Percentiles rank a stretch among this genome's conserved stretches.
Evolutionary conservation across 2,888 invertebrate genomes (phyloP).

Genomic region (Pelosia muscerda): DNA sequence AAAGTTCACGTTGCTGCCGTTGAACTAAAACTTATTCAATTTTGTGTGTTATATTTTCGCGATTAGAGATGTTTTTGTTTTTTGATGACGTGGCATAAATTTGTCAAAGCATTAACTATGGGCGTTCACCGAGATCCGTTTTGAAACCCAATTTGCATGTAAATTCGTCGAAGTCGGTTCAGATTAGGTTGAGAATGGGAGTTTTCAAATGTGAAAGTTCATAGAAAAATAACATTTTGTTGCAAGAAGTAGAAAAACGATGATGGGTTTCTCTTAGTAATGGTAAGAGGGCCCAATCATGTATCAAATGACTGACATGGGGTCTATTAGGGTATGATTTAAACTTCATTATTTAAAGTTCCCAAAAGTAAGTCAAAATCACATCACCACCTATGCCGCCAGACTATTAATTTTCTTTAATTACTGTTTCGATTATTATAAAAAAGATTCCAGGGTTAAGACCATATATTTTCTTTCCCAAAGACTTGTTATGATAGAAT

Average conservation of each 20-base stretch:
- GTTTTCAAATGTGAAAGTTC: constrained; percentile 58
- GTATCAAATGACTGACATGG: no score
- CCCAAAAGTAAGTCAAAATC: no score
- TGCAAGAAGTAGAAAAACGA: background rate
- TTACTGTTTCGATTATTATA: no score
- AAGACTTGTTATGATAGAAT: no score
- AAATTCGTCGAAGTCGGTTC: constrained; percentile 79
- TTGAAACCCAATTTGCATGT: constrained; percentile 82
- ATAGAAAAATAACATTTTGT: constrained; percentile 15
- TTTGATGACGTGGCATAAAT: constrained; percentile 26
- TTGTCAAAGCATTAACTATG: constrained; percentile 70
- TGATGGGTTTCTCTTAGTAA: background rate
- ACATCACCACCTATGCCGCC: no score
- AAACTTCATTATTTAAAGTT: no score
- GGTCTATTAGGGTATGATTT: no score
- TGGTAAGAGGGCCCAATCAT: no score
- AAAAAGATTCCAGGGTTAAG: no score
- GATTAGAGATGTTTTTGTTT: constrained; percentile 20
- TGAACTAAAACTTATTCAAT: constrained; percentile 15
- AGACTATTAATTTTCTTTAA: no score
- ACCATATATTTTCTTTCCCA: no score
- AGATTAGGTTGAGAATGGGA: constrained; percentile 74
- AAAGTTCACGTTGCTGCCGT: constrained; percentile 41
- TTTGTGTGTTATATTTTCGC: constrained; percentile 28
- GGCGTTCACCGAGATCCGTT: constrained; percentile 76